Conservation (phyloP, 1,140 invertebrate species). For the Scaptomyza graminum region DNA sequence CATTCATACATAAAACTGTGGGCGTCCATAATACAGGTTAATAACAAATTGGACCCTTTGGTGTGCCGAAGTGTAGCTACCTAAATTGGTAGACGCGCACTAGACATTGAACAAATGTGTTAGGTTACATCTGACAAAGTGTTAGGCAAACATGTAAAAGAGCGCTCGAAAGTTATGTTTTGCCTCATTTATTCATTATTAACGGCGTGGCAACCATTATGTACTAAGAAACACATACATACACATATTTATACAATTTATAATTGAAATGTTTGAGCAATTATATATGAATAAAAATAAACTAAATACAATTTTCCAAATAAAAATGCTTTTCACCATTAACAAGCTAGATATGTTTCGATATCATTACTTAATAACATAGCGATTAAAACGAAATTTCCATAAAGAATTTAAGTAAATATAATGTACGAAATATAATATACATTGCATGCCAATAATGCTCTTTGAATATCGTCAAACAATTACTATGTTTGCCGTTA, state of each 20-base stretch:
- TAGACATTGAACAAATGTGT: not conserved
- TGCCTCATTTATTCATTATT: conserved; percentile 57
- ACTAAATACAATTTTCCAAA: conserved; percentile 45
- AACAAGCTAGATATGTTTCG: conserved; percentile 40
- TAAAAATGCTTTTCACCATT: conserved; percentile 52
- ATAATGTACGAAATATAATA: conserved; percentile 35
- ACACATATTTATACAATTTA: conserved; percentile 52
- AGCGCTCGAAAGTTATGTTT: conserved; percentile 29
- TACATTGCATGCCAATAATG: conserved; percentile 32
- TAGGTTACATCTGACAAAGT: not conserved
- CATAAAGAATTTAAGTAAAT: conserved; percentile 30
- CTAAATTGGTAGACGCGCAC: too few species aligned
- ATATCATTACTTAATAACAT: conserved; percentile 45
- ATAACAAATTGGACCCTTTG: too few species aligned
- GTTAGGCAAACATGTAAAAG: not conserved
- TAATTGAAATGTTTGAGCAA: conserved; percentile 54
- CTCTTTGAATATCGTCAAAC: conserved; percentile 28
- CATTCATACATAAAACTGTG: too few species aligned
- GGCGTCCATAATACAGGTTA: too few species aligned
- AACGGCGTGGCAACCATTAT: conserved; percentile 50
- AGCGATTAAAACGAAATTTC: conserved; percentile 53
- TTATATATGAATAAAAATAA: conserved; percentile 49
- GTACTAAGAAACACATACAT: conserved; percentile 50
- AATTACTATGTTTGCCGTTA: conserved; percentile 20
- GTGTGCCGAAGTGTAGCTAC: too few species aligned